Conservation (phyloP, 92 coral and sea anemone genomes). For the Bergia sp. region DNA sequence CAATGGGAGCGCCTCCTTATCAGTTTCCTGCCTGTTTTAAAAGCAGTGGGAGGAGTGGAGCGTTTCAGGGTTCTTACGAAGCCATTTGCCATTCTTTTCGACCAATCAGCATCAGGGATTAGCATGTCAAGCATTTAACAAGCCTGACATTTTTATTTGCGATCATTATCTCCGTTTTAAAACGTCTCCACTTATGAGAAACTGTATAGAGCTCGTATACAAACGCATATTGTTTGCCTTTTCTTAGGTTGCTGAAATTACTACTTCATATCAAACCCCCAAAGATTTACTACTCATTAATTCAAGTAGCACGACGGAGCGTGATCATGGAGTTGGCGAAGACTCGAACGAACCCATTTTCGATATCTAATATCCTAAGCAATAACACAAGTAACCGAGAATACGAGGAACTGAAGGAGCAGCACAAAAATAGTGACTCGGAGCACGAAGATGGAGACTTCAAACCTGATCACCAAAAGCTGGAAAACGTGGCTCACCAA, state of each 20-base stretch:
- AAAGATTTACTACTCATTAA: constrained; percentile 64
- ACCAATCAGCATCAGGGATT: constrained; percentile 85
- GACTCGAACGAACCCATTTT: constrained; percentile 90
- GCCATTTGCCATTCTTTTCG: constrained; percentile 85
- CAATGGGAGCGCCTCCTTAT: constrained; percentile 84
- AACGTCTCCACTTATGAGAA: constrained; percentile 99
- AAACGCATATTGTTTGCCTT: constrained; percentile 98
- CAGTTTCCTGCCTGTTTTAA: constrained; percentile 86
- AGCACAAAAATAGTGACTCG: constrained; percentile 37
- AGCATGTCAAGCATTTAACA: constrained; percentile 96
- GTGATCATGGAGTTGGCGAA: constrained; percentile 80
- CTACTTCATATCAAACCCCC: constrained; percentile 63
- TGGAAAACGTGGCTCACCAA: constrained; percentile 30
- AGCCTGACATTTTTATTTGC: constrained; percentile 99
- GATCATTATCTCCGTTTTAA: constrained; percentile 99
- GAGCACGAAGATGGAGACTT: constrained; percentile 38
- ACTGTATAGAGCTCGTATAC: constrained; percentile 92
- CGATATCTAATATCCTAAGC: constrained; percentile 91
- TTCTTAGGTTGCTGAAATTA: constrained; percentile 81
- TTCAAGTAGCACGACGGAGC: constrained; percentile 57
- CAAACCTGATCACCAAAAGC: constrained; percentile 26
- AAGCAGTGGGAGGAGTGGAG: constrained; percentile 93
- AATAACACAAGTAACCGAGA: constrained; percentile 51
- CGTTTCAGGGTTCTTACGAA: constrained; percentile 92
- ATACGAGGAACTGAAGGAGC: constrained; percentile 32